A percentile compares a stretch with the other conserved stretches of the same genome.
Evolutionary conservation across 2,113 vertebrate species (phyloP).

Genomic region (Synodontis membranacea): DNA sequence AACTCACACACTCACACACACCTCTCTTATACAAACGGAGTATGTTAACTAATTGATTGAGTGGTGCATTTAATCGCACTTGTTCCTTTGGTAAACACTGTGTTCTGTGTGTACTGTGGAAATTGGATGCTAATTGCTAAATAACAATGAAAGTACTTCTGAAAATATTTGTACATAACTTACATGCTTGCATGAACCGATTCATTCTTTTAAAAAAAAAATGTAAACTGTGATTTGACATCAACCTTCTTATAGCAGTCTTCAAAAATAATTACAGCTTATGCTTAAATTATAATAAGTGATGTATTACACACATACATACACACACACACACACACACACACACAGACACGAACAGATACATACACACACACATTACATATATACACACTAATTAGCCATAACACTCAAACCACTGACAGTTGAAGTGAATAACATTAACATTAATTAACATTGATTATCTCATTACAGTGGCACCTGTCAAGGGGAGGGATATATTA

Average conservation of each 20-base stretch:
- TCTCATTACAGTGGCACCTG: no score
- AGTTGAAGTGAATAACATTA: no score
- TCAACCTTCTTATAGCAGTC: not conserved
- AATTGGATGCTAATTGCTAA: slow-evolving; percentile 35
- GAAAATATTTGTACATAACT: slow-evolving; percentile 5
- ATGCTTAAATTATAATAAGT: not conserved
- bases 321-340: no score
- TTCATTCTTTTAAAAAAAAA: not conserved
- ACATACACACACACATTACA: no score
- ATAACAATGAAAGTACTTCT: not conserved
- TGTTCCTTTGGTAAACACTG: slow-evolving; percentile 16
- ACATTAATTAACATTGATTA: no score
- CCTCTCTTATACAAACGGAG: slow-evolving; percentile 2
- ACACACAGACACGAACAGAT: no score
- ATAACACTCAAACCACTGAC: no score
- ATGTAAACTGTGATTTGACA: not conserved
- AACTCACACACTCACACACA: not conserved
- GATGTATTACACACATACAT: not conserved
- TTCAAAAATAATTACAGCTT: not conserved
- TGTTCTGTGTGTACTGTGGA: slow-evolving; percentile 4
- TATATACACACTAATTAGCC: no score
- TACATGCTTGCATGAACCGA: not conserved
- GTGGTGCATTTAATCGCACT: slow-evolving; percentile 7
- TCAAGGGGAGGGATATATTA: no score
- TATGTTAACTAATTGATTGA: slow-evolving; percentile 19